These are phyloP conservation scores for Python bivittatus DNA, from an alignment of 2,113 vertebrate species.

Conservation along the genomic window DNA sequence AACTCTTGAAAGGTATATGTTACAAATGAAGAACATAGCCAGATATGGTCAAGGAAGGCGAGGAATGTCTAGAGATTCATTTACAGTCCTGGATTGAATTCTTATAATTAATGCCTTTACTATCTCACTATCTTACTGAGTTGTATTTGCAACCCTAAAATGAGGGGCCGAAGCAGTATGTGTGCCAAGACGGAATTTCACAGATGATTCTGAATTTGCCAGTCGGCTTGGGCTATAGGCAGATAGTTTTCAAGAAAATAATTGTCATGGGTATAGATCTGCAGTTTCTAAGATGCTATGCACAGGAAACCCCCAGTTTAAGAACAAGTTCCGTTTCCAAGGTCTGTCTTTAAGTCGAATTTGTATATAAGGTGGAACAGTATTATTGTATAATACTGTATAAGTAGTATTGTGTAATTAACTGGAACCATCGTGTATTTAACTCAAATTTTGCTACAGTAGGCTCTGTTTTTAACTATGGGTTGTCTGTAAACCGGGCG, in stretches of 20 bases:
- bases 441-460: no score
- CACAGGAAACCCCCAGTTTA: no score
- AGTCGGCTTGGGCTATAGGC: neutral
- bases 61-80: neutral
- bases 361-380: no score
- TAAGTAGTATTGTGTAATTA: no score
- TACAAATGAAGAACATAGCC: neutral
- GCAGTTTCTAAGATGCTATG: neutral
- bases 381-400: no score
- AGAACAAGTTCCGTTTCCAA: no score
- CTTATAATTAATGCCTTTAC: neutral
- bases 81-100: neutral
- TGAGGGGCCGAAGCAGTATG: neutral
- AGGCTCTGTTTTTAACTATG: no score
- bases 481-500: no score
- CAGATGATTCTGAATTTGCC: neutral
- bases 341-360: no score
- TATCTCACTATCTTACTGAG: neutral
- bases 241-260: neutral
- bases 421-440: no score
- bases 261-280: neutral
- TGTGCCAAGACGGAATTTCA: neutral
- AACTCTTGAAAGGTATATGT: neutral
- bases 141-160: neutral
- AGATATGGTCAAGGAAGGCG: neutral